Evolutionary conservation across 2,797 vertebrate genomes (phyloP).

Genomic region (Hippoglossus hippoglossus): DNA sequence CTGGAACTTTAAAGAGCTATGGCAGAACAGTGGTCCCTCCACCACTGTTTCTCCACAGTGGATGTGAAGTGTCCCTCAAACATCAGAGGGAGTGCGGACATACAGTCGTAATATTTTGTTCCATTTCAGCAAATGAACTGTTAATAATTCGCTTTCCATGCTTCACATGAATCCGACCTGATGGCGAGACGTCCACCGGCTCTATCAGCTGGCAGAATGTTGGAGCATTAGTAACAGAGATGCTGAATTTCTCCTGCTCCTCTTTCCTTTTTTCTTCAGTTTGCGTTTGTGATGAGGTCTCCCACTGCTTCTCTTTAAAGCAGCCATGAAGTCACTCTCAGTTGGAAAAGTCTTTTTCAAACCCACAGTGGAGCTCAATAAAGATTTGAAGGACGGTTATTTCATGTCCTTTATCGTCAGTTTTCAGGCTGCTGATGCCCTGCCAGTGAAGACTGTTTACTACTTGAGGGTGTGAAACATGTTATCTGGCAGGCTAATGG

Average conservation of each 20-base stretch:
- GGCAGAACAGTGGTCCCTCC: constrained; percentile 23
- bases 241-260: constrained; percentile 29
- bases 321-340: constrained; percentile 44
- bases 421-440: constrained; percentile 52
- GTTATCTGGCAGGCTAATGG: constrained; percentile 55
- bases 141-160: constrained; percentile 55
- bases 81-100: constrained; percentile 19
- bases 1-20: constrained; percentile 48
- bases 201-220: constrained; percentile 32
- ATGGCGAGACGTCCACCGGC: constrained; percentile 32
- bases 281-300: constrained; percentile 56
- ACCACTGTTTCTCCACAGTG: background rate
- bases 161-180: constrained; percentile 30
- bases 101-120: constrained; percentile 7
- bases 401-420: constrained; percentile 61
- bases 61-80: constrained; percentile 13
- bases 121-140: constrained; percentile 43
- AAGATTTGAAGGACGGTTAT: constrained; percentile 51
- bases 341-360: constrained; percentile 26
- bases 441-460: constrained; percentile 45
- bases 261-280: constrained; percentile 9
- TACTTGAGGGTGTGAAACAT: constrained; percentile 49
- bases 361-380: constrained; percentile 32
- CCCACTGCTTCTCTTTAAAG: constrained; percentile 59
- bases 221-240: constrained; percentile 43